A percentile compares a stretch with the other conserved stretches of the same genome.
Conservation (phyloP, 2,888 invertebrate genomes). For the Papilio demoleus region DNA sequence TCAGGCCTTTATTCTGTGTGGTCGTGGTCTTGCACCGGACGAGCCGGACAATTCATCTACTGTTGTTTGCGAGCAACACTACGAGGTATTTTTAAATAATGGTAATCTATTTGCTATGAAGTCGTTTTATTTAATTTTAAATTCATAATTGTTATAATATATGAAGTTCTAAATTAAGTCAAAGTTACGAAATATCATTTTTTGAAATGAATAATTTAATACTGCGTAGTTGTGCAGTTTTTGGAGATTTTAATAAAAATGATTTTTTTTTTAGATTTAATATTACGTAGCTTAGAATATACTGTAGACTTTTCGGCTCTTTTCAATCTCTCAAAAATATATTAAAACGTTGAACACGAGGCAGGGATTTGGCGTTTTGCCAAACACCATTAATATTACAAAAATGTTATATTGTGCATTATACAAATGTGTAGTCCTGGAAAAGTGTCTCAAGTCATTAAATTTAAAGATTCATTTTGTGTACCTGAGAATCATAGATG, state of each 20-base stretch:
- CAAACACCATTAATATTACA: slow-evolving; percentile 31
- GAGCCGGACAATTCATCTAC: no score
- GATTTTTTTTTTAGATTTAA: background rate
- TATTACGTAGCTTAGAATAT: slow-evolving; percentile 18
- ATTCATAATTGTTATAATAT: background rate
- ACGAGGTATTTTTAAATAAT: no score
- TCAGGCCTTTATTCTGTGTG: no score
- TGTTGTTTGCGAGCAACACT: no score
- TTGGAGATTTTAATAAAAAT: background rate
- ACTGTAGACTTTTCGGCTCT: slow-evolving; percentile 28
- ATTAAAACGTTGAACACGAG: slow-evolving; percentile 32
- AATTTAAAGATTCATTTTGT: background rate
- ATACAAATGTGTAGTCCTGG: slow-evolving; percentile 2
- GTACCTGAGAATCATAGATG: no score
- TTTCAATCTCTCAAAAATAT: slow-evolving; percentile 32
- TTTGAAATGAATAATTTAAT: background rate
- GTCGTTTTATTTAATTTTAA: background rate
- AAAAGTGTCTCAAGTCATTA: background rate
- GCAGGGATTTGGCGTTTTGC: slow-evolving; percentile 24
- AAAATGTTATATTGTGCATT: slow-evolving; percentile 24
- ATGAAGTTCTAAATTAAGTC: background rate
- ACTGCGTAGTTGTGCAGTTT: background rate
- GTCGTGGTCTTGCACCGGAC: no score
- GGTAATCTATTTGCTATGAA: no score
- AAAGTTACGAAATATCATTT: background rate